Evolutionary conservation across 92 coral and sea anemone genomes (phyloP), one percentile per base, ranked within the genome.

Genomic region (Umimayanthus kanabou): DNA sequence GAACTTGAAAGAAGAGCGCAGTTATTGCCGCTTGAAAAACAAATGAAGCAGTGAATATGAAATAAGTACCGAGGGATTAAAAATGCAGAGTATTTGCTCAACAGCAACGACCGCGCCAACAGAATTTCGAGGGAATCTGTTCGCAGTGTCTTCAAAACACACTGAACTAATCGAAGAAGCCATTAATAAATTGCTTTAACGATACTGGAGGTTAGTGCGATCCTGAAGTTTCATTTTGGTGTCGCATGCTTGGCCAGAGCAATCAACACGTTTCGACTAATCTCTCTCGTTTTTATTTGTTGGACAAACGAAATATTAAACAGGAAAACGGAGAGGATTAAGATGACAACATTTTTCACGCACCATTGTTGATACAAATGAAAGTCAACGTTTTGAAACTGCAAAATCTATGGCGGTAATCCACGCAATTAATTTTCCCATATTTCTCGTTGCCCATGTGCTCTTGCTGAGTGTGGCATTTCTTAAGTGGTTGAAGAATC

Each of bases 291-390:
- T 77, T 87, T 87, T 73, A 90, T 88, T 82, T 82, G 67, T 90
- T 82, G 53, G 16, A 83, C 90, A 90, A 90, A 81, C 93, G 81
- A 83, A 90, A 90, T 88, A 76, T 88, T 82, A 85, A 90, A 77
- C 73, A 90, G 84, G 18, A 65, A 81, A 82, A 82, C 88, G 81
- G 33, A 66, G 40, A n/a, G 85, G 80, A 82, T 88, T 85, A 84
- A 89, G 75, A 53, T 75, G 53, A 39, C 79, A 75, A 43, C 45
- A n/a, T 75, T 33, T 75, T 40, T 10, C 45, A 75, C 79, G 47
- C 45, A 75, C 79, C 7, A 61, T 61, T 75, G 79, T 75, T 75
- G 79, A 75, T 43, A 75, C 14, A 75, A 37, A 37, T 39, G 79
- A 75, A 61, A 61, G 69, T 61, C 26, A 61, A 26, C 26, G 69